These are phyloP conservation scores for Cephus spinipes DNA, from an alignment of 2,888 invertebrate genomes.

Conservation along the genomic window DNA sequence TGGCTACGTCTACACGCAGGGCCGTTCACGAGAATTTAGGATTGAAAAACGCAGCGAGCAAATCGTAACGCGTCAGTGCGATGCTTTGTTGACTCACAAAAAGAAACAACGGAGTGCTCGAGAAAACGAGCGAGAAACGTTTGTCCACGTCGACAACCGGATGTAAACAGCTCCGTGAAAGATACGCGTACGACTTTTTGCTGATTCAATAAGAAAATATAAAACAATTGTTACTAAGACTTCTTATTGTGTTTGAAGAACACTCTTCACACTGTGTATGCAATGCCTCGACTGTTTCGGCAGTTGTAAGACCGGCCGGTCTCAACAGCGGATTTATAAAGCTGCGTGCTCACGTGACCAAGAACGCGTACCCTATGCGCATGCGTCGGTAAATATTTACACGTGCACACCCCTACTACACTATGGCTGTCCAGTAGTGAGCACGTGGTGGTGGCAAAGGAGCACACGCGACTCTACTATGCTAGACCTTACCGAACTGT, in stretches of 20 bases:
- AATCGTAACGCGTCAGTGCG: neutral
- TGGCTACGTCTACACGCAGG: neutral
- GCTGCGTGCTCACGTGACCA: conserved; percentile 58
- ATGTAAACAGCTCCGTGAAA: neutral
- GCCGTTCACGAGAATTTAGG: neutral
- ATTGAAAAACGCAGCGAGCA: neutral
- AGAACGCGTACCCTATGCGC: conserved; percentile 39
- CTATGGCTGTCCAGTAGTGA: neutral
- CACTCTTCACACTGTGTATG: neutral
- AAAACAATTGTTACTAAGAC: neutral
- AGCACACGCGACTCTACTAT: neutral
- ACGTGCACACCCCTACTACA: conserved; percentile 47
- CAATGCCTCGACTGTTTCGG: conserved; percentile 27
- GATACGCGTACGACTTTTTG: neutral
- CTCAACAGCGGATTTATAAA: conserved; percentile 56
- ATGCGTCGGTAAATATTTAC: conserved; percentile 62
- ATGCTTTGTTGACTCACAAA: neutral
- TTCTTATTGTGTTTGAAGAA: neutral
- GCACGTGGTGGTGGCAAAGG: conserved; percentile 6
- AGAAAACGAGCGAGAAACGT: neutral
- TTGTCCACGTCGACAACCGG: neutral
- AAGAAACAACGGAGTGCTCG: neutral
- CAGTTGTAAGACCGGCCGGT: conserved; percentile 62
- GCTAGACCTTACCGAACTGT: neutral
- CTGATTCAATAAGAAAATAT: neutral